Evolutionary conservation across 2,113 vertebrate genomes (phyloP).

Genomic region (Nestor notabilis): DNA sequence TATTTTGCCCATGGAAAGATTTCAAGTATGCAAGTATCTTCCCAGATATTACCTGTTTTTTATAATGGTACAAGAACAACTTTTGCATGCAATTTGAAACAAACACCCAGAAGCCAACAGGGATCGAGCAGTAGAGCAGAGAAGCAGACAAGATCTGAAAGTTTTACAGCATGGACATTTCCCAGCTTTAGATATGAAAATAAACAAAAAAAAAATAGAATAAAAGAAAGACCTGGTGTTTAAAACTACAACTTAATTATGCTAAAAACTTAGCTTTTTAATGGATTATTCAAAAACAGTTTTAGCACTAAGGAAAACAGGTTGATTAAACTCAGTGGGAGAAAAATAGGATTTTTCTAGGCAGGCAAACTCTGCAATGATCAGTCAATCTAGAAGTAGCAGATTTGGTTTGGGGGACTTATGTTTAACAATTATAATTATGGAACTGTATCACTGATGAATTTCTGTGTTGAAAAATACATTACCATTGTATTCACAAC

Average conservation of each 20-base stretch:
- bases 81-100: not conserved
- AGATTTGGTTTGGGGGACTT: slow-evolving; percentile 9
- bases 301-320: not conserved
- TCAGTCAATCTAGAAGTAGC: not conserved
- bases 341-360: slow-evolving; percentile 13
- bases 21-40: not conserved
- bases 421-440: slow-evolving; percentile 42
- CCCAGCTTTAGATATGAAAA: not conserved
- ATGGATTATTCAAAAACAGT: not conserved
- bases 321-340: not conserved
- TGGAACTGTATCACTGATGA: slow-evolving; percentile 28
- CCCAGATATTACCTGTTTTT: not conserved
- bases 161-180: not conserved
- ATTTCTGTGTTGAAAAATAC: too few species aligned
- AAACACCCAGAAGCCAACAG: not conserved
- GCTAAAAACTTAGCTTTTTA: not conserved
- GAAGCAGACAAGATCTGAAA: not conserved
- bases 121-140: not conserved
- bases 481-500: too few species aligned
- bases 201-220: not conserved
- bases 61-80: not conserved
- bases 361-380: not conserved
- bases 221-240: not conserved
- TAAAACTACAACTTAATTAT: not conserved
- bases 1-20: not conserved